Evolutionary conservation across 2,113 vertebrate genomes (phyloP).

Genomic region (Trichechus manatus): DNA sequence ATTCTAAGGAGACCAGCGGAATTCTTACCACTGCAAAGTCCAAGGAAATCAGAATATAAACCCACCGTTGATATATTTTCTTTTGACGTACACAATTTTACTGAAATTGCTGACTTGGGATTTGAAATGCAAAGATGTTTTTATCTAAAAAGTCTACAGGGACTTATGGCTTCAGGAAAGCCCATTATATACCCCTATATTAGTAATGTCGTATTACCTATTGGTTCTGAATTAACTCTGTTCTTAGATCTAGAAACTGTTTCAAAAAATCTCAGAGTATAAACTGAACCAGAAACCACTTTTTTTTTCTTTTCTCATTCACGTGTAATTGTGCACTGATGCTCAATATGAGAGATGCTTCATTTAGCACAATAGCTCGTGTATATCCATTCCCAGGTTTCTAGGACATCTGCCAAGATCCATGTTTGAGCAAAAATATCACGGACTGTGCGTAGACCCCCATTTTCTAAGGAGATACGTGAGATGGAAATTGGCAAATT

Average conservation of each 20-base stretch:
- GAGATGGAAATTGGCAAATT: slow-evolving; percentile 88
- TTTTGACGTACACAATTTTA: slow-evolving; percentile 84
- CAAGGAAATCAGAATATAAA: slow-evolving; percentile 89
- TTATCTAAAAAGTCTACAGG: slow-evolving; percentile 79
- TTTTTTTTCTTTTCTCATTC: not conserved
- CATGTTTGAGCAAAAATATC: slow-evolving; percentile 69
- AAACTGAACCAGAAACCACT: slow-evolving; percentile 28
- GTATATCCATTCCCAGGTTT: slow-evolving; percentile 20
- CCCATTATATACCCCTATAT: not conserved
- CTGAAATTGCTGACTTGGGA: slow-evolving; percentile 82
- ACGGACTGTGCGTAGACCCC: slow-evolving; percentile 74
- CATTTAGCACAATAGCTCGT: slow-evolving; percentile 6
- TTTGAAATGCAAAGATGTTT: slow-evolving; percentile 75
- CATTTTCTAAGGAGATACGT: slow-evolving; percentile 86
- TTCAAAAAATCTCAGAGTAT: slow-evolving; percentile 13
- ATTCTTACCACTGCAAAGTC: slow-evolving; percentile 79
- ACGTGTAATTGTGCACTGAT: not conserved
- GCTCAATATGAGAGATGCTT: not conserved
- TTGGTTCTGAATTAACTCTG: slow-evolving; percentile 34
- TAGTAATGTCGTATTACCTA: not conserved
- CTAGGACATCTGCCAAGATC: slow-evolving; percentile 50
- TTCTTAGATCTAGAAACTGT: not conserved
- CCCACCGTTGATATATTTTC: slow-evolving; percentile 83
- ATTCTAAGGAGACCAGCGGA: slow-evolving; percentile 80
- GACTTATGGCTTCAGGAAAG: slow-evolving; percentile 12